Percentiles rank a stretch among this genome's conserved stretches.
Evolutionary conservation across 2,797 vertebrate genomes (phyloP).

Genomic region (Nasua narica): DNA sequence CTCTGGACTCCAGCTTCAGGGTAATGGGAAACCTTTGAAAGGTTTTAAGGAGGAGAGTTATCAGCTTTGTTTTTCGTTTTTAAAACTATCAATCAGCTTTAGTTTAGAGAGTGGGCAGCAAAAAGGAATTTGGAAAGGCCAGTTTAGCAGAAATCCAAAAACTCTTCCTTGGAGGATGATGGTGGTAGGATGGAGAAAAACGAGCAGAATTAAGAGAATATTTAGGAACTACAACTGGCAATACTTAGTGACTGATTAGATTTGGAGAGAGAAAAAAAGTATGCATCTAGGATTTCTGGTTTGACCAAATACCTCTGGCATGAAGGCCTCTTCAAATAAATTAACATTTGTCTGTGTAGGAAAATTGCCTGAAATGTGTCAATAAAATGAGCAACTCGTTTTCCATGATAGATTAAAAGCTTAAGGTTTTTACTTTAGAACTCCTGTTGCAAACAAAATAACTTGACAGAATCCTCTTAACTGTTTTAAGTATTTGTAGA

Average conservation of each 20-base stretch:
- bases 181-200: not conserved
- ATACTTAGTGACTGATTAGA: not conserved
- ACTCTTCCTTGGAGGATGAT: not conserved
- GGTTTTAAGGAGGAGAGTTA: not conserved
- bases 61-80: not conserved
- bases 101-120: not conserved
- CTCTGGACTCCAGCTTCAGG: not conserved
- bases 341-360: not conserved
- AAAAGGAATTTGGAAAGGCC: not conserved
- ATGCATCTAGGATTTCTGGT: not conserved
- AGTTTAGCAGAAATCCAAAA: not conserved
- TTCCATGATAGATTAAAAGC: not conserved
- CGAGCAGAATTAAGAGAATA: not conserved
- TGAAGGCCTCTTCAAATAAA: not conserved
- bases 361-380: not conserved
- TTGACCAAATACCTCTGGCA: not conserved
- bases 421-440: slow-evolving; percentile 19
- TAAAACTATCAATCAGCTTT: not conserved
- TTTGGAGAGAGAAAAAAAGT: not conserved
- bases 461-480: not conserved
- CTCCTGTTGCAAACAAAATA: slow-evolving; percentile 15
- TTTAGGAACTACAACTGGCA: not conserved
- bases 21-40: not conserved
- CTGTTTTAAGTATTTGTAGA: not conserved
- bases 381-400: not conserved